A percentile compares a stretch with the other conserved stretches of the same genome.
These are phyloP conservation scores for Apodemia zela DNA, from an alignment of 2,888 invertebrate genomes.

Conservation along the genomic window DNA sequence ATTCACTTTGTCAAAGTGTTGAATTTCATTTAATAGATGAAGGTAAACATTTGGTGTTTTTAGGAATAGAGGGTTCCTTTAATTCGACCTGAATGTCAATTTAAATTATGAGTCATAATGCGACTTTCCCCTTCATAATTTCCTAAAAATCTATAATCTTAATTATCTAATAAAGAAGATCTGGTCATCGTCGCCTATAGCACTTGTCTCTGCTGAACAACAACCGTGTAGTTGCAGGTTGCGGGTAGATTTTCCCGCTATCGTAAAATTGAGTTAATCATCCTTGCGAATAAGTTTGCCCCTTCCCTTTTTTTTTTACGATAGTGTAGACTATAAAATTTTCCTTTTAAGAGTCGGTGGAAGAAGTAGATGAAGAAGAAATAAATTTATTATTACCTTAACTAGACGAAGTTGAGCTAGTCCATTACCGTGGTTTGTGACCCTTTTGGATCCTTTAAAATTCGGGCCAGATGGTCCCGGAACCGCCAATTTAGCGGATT, in stretches of 20 bases:
- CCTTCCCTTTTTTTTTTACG: not conserved
- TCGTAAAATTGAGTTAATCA: not conserved
- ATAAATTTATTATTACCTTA: no score
- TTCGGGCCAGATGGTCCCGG: no score
- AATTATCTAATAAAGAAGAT: not conserved
- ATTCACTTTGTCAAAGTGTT: constrained; percentile 16
- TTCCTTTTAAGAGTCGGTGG: not conserved
- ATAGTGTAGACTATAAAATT: not conserved
- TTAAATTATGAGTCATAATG: not conserved
- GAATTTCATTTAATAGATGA: constrained; percentile 2
- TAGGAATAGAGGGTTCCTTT: constrained; percentile 1
- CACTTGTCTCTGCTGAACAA: not conserved
- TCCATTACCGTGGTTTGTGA: no score
- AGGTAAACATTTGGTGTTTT: not conserved
- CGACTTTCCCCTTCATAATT: not conserved
- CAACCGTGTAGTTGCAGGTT: not conserved
- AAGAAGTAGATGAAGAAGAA: not conserved
- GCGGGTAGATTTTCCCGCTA: not conserved
- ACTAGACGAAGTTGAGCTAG: no score
- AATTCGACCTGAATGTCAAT: constrained; percentile 1
- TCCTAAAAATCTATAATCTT: not conserved
- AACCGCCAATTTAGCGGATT: no score
- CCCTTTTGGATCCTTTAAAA: no score
- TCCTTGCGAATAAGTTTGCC: not conserved
- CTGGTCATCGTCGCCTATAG: not conserved